Base-by-base conservation (phyloP, 2,113 vertebrate genomes). In the Laticauda laticaudata region DNA sequence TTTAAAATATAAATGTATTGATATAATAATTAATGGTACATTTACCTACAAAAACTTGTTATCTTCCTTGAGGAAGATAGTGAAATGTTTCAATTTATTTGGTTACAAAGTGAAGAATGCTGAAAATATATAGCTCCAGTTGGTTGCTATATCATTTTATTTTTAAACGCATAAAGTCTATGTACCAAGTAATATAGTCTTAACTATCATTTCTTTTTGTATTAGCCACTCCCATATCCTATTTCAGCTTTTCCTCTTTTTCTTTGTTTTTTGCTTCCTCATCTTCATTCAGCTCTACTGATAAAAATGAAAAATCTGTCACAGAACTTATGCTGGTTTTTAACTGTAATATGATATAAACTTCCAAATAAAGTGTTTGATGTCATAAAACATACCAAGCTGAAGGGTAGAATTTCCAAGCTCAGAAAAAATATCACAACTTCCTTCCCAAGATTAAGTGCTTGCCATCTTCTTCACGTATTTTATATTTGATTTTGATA, bases 401-500 rank as follows among this genome's bases (percentile, higher is more conserved):
- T 94, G 93, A 26, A 23, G 24, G 94, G 3, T 64, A 86, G 48
- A 48, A 48, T 93, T 93, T 92, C 87, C 87, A 92, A 94, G 93
- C 93, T 92, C 18, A 89, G 94, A 89, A 81, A 51, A 81, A 23
- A 93, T 43, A 8, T 9, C 88, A 94, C 89, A 48, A 4, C 10
- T 93, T 15, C 92, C 29, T 94, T 94, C 53, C 10, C 88, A 93
- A 94, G 34, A 43, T 11, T 61, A 90, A 1, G 0, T 91, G 9
- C 5, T 86, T 85, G 29, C 55, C 92, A 48, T 4, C 18, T 39
- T 5, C 0, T 51, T 93, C 91, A 51, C 87, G 87, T 12, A 92
- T 93, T 94, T 81, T 89, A 95, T 12, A 10, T 89, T n/a, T 85
- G 23, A 85, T 93, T 29, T 92, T 51, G 93, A 24, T 86, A 94